Percentiles rank a stretch among this genome's conserved stretches.
These are phyloP conservation scores for Meloidogyne floridensis DNA, from an alignment of 1,140 invertebrate genomes.

Conservation along the genomic window DNA sequence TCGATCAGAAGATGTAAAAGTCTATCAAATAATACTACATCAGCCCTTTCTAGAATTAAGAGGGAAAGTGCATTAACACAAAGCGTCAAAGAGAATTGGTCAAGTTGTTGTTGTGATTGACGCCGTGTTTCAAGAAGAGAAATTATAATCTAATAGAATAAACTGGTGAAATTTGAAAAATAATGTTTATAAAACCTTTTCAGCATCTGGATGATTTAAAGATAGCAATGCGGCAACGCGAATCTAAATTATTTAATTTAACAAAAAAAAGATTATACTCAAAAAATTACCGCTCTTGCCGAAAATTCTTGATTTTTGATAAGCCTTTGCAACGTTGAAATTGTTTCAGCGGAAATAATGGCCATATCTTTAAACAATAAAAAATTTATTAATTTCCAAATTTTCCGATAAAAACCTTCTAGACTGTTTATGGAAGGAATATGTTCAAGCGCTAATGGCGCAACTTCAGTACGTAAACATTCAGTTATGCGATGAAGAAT, in stretches of 20 bases:
- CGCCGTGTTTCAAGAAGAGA: constrained; percentile 41
- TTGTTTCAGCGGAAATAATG: constrained; percentile 45
- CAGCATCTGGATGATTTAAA: constrained; percentile 53
- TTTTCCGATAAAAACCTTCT: constrained; percentile 15
- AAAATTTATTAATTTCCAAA: constrained; percentile 3
- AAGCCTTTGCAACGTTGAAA: constrained; percentile 45
- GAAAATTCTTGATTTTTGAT: constrained; percentile 50
- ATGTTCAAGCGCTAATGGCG: constrained; percentile 51
- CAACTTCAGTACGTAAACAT: constrained; percentile 42
- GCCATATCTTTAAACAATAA: constrained; percentile 44
- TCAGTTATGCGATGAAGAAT: constrained; percentile 45
- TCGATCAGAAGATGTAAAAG: constrained; percentile 26
- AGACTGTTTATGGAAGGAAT: constrained; percentile 35
- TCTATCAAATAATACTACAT: constrained; percentile 40
- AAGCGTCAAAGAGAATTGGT: constrained; percentile 45
- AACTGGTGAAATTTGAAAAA: background rate
- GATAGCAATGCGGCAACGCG: constrained; percentile 54
- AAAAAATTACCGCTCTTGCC: constrained; percentile 25
- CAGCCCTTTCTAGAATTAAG: constrained; percentile 55
- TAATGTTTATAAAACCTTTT: constrained; percentile 36
- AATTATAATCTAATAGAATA: constrained; percentile 47
- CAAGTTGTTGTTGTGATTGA: constrained; percentile 43
- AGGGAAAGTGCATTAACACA: constrained; percentile 57
- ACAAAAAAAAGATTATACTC: no score
- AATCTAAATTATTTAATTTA: constrained; percentile 16